Percentiles rank a stretch among this genome's conserved stretches.
These are phyloP conservation scores for Heliothis peltigera DNA, from an alignment of 2,888 invertebrate genomes.

Conservation along the genomic window DNA sequence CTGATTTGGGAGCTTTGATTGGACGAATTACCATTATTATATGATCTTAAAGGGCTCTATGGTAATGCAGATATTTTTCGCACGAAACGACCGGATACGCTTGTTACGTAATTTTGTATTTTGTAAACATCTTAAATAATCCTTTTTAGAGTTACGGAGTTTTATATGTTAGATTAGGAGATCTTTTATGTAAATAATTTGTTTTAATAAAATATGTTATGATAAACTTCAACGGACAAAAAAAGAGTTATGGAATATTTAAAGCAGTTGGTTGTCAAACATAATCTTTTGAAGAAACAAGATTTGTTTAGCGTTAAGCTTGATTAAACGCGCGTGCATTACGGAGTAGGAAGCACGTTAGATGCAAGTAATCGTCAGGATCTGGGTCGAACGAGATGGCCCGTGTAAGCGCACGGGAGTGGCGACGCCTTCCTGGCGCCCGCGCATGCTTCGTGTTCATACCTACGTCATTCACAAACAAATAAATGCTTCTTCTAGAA, in stretches of 20 bases:
- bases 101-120: slow-evolving; percentile 17
- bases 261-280: slow-evolving; percentile 16
- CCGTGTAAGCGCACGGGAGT: slow-evolving; percentile 68
- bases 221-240: no score
- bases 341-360: slow-evolving; percentile 71
- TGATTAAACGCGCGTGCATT: slow-evolving; percentile 65
- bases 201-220: no score
- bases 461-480: slow-evolving; percentile 2
- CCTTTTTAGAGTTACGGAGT: background rate
- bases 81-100: slow-evolving; percentile 40
- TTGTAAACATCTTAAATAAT: background rate
- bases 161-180: no score
- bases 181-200: no score
- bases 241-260: slow-evolving; percentile 8
- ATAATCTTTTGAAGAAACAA: slow-evolving; percentile 17
- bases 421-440: slow-evolving; percentile 77
- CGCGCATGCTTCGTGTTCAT: slow-evolving; percentile 32
- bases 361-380: slow-evolving; percentile 70
- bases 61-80: slow-evolving; percentile 17
- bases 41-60: slow-evolving; percentile 18
- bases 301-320: slow-evolving; percentile 52
- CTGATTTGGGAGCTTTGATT: slow-evolving; percentile 35
- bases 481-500: slow-evolving; percentile 6
- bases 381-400: slow-evolving; percentile 72
- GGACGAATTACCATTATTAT: slow-evolving; percentile 29